Evolutionary conservation across 2,797 vertebrate genomes (phyloP).

Genomic region (Sebastes taczanowskii): DNA sequence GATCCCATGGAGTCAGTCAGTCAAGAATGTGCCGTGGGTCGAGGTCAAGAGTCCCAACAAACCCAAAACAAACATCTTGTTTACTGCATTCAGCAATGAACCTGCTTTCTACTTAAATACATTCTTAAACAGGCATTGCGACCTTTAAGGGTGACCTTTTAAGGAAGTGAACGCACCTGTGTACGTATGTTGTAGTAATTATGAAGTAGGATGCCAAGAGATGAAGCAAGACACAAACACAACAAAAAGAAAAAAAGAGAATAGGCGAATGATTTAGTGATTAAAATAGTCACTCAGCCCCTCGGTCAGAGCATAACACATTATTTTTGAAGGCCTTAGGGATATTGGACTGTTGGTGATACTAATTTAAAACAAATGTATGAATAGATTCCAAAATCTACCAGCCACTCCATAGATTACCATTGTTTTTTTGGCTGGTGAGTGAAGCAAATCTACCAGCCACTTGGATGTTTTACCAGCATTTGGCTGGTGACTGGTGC

Average conservation of each 20-base stretch:
- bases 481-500: too few relatives aligned
- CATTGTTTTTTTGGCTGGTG: too few relatives aligned
- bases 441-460: too few relatives aligned
- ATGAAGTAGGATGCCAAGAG: background rate
- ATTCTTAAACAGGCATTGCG: slow-evolving; percentile 23
- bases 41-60: slow-evolving; percentile 64
- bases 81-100: slow-evolving; percentile 57
- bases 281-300: background rate
- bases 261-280: background rate
- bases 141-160: background rate
- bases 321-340: background rate
- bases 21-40: slow-evolving; percentile 58
- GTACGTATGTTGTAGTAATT: background rate
- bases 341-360: background rate
- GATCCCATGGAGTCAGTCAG: slow-evolving; percentile 25
- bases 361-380: background rate
- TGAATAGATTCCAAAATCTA: too few relatives aligned
- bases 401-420: too few relatives aligned
- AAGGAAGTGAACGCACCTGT: background rate
- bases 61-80: slow-evolving; percentile 51
- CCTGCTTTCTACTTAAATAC: slow-evolving; percentile 28
- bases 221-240: background rate
- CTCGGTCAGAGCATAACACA: background rate
- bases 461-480: too few relatives aligned
- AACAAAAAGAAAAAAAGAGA: background rate